Base-by-base conservation (phyloP, 2,888 invertebrate species). In the Tachystola acroxantha region DNA sequence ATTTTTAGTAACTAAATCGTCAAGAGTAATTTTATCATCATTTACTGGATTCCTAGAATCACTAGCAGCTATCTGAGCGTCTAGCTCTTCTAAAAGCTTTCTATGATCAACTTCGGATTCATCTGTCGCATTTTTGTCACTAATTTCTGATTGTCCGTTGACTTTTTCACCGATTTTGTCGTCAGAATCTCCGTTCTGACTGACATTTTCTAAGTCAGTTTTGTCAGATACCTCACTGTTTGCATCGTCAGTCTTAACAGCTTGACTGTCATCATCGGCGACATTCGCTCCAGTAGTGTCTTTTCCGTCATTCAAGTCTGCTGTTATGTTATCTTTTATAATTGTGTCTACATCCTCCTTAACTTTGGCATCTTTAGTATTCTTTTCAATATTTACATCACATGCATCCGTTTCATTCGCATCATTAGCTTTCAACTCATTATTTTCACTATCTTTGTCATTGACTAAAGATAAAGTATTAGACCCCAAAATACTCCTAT, bases 401-500 rank as follows among this genome's bases (percentile, higher is more conserved):
- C 6, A n/a, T 4, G 10, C 16, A 16, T 30, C 30, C 3, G 16
- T 30, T 4, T 19, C 30, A 12, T 32, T 7, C 1, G 9, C 22
- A 16, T 33, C 26, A 25, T 10, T 26, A 30, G 13, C 14, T 14
- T 14, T 14, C 9, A 6, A 3, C 3, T 14, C 5, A 30, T 30
- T 6, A 20, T 36, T 31, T 2, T 27, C 26, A 19, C 12, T 34
- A 28, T 40, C 34, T 10, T 6, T 20, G 3, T 32, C 16, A 20
- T 10, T 11, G 3, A 19, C 27, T 10, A 12, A 25, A 34, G 27
- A 24, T 36, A 10, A 25, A 32, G 24, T 36, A 14, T 37, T 40
- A 28, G 33, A 34, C n/a, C 40, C 26, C n/a, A 39, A 36, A 27
- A 34, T 46, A 36, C 40, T 40, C 6, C 45, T 37, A 41, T 45